Evolutionary conservation across 2,888 invertebrate species (phyloP).

Genomic region (Ichneumon xanthorius): DNA sequence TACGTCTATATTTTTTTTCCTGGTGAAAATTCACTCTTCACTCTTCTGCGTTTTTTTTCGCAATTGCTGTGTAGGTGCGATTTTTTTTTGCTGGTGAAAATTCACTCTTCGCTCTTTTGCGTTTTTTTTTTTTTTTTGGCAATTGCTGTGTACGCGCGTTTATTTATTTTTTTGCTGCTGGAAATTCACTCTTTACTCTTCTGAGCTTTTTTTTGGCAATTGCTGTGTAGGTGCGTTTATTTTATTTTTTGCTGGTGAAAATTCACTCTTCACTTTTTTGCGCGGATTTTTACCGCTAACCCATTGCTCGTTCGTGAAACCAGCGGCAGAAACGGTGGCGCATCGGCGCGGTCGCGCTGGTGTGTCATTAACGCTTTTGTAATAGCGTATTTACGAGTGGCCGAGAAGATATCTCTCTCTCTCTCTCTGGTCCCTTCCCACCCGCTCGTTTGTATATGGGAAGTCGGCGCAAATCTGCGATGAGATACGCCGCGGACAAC

Average conservation of each 20-base stretch:
- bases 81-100: background rate
- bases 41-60: background rate
- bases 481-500: background rate
- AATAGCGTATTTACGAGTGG: conserved; percentile 64
- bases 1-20: background rate
- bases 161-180: background rate
- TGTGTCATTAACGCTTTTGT: conserved; percentile 66
- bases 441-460: background rate
- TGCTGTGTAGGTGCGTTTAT: background rate
- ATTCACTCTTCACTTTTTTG: conserved; percentile 17
- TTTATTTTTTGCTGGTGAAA: background rate
- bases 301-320: conserved; percentile 29
- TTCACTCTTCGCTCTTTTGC: conserved; percentile 14
- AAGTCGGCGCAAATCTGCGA: conserved; percentile 11
- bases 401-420: conserved; percentile 38
- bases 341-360: background rate
- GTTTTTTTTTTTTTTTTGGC: no score
- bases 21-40: conserved; percentile 13
- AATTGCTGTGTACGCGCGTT: background rate
- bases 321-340: conserved; percentile 28
- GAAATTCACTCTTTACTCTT: conserved; percentile 17
- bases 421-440: background rate
- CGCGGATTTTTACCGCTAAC: conserved; percentile 25
- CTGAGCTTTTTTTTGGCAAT: no score
- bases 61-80: no score